Percentiles rank a stretch among this genome's conserved stretches.
phyloP scores from a whole-genome alignment of 2,888 invertebrate genomes.

The Tenthredo amoena region DNA sequence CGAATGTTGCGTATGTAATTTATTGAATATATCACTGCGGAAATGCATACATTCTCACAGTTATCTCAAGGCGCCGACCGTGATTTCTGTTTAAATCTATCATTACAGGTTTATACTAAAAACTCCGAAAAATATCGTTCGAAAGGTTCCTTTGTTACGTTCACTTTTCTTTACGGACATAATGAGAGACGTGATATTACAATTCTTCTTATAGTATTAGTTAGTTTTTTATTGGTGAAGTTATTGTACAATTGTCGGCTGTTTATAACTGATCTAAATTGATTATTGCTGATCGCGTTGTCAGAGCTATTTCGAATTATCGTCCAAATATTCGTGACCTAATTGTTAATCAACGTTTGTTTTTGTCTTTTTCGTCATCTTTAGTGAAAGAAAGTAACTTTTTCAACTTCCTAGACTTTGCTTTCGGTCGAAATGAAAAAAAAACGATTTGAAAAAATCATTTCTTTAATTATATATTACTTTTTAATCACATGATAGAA shows the following conservation, averaged over 20 bases:
- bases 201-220: neutral
- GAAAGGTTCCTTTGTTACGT: neutral
- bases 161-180: neutral
- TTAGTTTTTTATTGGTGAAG: neutral
- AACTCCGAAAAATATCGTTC: neutral
- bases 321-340: neutral
- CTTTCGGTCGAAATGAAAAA: neutral
- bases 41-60: neutral
- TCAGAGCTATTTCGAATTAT: neutral
- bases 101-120: neutral
- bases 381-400: neutral
- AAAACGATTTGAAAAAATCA: neutral
- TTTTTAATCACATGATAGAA: neutral
- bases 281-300: neutral
- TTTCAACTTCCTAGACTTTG: neutral
- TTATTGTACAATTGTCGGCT: neutral
- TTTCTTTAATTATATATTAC: neutral
- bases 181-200: neutral
- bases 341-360: neutral
- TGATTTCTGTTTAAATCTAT: too few species aligned
- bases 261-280: slow-evolving; percentile 9
- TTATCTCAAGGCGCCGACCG: neutral
- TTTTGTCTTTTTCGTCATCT: neutral
- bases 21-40: neutral
- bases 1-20: neutral